These are phyloP conservation scores for Pogona vitticeps DNA, from an alignment of 2,113 vertebrate species.

Conservation along the genomic window DNA sequence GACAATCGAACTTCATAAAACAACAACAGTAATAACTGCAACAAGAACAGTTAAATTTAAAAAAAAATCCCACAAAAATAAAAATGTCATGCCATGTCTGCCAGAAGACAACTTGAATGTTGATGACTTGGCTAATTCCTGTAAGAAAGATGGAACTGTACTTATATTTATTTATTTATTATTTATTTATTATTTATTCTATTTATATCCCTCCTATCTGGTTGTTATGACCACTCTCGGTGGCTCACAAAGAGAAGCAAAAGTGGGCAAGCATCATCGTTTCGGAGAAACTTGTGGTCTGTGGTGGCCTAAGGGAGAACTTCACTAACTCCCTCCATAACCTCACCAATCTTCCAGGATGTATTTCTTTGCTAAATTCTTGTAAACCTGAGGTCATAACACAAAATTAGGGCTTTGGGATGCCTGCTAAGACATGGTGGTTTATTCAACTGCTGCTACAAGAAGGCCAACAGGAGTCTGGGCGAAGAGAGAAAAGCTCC, in stretches of 20 bases:
- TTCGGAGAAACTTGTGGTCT: background rate
- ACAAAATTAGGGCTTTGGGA: background rate
- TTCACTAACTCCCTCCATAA: background rate
- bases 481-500: background rate
- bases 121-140: background rate
- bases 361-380: background rate
- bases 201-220: too few species aligned
- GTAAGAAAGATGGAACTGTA: background rate
- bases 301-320: background rate
- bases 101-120: too few species aligned
- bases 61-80: too few species aligned
- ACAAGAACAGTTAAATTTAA: too few species aligned
- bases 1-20: too few species aligned
- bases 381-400: background rate
- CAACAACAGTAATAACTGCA: too few species aligned
- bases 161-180: too few species aligned
- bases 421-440: background rate
- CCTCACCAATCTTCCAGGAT: background rate
- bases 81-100: background rate
- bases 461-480: background rate
- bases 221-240: too few species aligned
- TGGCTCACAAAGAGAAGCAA: background rate
- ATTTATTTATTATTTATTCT: too few species aligned
- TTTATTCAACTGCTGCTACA: background rate
- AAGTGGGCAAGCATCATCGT: background rate